These are phyloP conservation scores for Drosophila mimetica DNA, from an alignment of 2,888 invertebrate genomes.

Conservation along the genomic window DNA sequence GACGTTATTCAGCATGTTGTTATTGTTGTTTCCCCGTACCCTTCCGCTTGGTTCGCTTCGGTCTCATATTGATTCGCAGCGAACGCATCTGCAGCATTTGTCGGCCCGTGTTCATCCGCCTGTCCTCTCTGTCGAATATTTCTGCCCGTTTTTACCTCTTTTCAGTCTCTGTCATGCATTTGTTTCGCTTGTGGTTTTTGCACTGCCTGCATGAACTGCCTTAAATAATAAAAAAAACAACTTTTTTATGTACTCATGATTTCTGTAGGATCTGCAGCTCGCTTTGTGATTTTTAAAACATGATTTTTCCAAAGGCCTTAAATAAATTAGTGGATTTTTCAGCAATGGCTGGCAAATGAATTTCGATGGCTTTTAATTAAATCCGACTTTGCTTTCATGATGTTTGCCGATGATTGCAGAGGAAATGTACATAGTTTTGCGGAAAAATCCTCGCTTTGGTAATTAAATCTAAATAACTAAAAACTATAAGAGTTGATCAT, in stretches of 20 bases:
- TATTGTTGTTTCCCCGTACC: slow-evolving; percentile 24
- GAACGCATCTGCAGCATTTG: slow-evolving; percentile 67
- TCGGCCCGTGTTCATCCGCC: slow-evolving; percentile 47
- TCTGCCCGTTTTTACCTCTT: slow-evolving; percentile 30
- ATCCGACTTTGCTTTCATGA: slow-evolving; percentile 43
- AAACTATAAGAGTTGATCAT: too few species aligned
- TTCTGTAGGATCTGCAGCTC: neutral
- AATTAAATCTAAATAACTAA: too few species aligned
- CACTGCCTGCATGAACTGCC: slow-evolving; percentile 1
- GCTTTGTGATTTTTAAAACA: neutral
- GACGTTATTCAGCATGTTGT: slow-evolving; percentile 52
- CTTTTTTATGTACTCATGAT: neutral
- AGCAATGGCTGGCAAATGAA: neutral
- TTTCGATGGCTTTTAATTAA: slow-evolving; percentile 50
- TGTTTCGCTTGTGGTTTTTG: slow-evolving; percentile 35
- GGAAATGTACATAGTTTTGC: neutral
- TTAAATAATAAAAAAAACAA: neutral
- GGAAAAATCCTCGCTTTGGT: too few species aligned
- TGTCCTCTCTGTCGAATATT: slow-evolving; percentile 28
- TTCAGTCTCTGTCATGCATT: slow-evolving; percentile 13
- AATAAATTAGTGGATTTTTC: neutral
- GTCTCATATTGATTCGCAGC: slow-evolving; percentile 72
- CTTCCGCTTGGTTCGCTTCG: slow-evolving; percentile 45
- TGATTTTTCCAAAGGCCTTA: neutral
- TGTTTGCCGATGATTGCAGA: slow-evolving; percentile 14